phyloP scores from a whole-genome alignment of 2,797 vertebrate genomes.

The Siniperca obscura region DNA sequence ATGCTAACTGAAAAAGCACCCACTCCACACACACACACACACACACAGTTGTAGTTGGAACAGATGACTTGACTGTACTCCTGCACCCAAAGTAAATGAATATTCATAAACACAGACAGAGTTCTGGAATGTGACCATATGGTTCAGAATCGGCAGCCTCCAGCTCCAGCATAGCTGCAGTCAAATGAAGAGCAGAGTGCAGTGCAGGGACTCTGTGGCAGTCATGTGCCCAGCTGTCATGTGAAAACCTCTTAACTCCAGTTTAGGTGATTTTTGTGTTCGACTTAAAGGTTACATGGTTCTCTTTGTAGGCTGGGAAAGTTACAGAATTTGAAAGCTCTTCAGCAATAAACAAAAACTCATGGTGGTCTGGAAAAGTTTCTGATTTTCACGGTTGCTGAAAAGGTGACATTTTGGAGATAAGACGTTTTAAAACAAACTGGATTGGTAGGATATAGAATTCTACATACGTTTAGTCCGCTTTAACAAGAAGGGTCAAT shows the following conservation, averaged over 20 bases:
- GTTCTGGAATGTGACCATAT: constrained; percentile 55
- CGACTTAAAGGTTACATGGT: background rate
- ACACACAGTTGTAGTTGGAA: constrained; percentile 16
- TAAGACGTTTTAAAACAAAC: background rate
- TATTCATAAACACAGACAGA: constrained; percentile 58
- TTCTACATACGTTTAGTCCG: background rate
- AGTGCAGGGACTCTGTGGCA: constrained; percentile 39
- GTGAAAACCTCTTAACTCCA: constrained; percentile 9
- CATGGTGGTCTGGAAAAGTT: background rate
- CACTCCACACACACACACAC: background rate
- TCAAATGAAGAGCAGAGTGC: constrained; percentile 29
- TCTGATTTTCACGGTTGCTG: constrained; percentile 1
- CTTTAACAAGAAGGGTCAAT: background rate
- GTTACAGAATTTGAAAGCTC: background rate
- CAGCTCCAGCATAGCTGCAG: constrained; percentile 31
- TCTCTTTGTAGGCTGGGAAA: background rate
- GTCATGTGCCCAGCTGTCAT: constrained; percentile 20
- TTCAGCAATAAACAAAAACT: background rate
- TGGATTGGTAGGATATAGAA: background rate
- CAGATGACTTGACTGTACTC: constrained; percentile 39
- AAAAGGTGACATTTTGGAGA: constrained; percentile 9
- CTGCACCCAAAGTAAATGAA: constrained; percentile 46
- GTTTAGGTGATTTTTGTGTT: constrained; percentile 6
- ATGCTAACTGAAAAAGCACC: constrained; percentile 32
- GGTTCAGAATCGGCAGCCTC: constrained; percentile 42